Evolutionary conservation across 1,140 invertebrate genomes (phyloP).

Genomic region (Acromyrmex echinatior): DNA sequence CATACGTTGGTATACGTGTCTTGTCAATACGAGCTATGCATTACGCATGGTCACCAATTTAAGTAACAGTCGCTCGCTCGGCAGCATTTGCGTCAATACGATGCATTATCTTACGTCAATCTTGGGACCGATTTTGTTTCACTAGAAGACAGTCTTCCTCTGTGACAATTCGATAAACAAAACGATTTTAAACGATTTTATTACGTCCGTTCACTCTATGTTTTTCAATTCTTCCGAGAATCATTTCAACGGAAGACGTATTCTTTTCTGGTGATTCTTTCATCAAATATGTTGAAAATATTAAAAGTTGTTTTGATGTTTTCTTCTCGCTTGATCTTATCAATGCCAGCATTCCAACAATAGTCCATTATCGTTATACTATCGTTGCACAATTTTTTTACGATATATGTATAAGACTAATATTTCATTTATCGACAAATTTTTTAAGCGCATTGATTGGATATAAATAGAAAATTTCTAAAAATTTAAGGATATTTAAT

Average conservation of each 20-base stretch:
- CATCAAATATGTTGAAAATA: not conserved
- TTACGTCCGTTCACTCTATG: not conserved
- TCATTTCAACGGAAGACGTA: not conserved
- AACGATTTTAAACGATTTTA: not conserved
- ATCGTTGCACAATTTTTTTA: no score
- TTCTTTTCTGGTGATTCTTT: not conserved
- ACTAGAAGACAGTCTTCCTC: not conserved
- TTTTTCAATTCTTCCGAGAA: not conserved
- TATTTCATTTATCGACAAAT: no score
- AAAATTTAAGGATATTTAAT: no score
- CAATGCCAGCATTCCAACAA: no score
- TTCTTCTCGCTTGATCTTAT: not conserved
- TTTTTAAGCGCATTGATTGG: no score
- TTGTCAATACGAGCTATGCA: not conserved
- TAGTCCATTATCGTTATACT: no score
- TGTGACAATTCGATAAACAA: not conserved
- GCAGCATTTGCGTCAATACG: not conserved
- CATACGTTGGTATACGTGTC: not conserved
- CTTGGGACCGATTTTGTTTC: not conserved
- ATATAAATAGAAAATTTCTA: no score
- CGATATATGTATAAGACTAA: no score
- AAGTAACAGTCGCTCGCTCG: not conserved
- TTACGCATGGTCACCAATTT: not conserved
- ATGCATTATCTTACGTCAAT: not conserved
- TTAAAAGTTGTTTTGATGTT: not conserved